These are phyloP conservation scores for Parus major DNA, from an alignment of 2,113 vertebrate species.

Conservation along the genomic window DNA sequence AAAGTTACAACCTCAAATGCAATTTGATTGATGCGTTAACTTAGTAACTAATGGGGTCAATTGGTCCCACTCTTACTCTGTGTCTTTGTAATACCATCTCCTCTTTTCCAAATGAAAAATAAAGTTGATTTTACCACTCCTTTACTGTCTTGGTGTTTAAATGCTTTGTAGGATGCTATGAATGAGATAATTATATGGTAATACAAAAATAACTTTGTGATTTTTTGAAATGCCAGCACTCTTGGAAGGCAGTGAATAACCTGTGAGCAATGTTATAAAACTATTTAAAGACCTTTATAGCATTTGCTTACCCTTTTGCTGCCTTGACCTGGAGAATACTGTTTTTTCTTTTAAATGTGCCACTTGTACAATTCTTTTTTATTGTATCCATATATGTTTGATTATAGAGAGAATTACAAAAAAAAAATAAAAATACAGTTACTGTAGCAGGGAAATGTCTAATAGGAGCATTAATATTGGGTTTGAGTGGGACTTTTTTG, in stretches of 20 bases:
- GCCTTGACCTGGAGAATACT: neutral
- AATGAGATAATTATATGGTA: neutral
- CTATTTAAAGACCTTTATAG: neutral
- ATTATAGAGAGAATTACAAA: neutral
- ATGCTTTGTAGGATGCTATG: neutral
- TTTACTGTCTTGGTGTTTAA: neutral
- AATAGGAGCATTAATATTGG: neutral
- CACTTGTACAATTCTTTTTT: neutral
- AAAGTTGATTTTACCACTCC: neutral
- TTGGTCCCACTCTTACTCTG: neutral
- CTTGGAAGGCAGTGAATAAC: neutral
- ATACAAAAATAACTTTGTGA: slow-evolving; percentile 11
- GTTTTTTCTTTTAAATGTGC: neutral
- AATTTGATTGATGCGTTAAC: neutral
- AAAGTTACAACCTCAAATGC: neutral
- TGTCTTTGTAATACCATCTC: neutral
- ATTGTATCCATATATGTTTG: neutral
- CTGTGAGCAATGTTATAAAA: neutral
- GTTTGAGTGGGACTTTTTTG: neutral
- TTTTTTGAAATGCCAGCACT: neutral
- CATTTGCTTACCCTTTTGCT: neutral
- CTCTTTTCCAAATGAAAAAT: neutral
- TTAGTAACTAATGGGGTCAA: neutral
- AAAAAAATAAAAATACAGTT: neutral
- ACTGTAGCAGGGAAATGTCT: neutral